These are phyloP conservation scores for Alcis repandata DNA, from an alignment of 2,888 invertebrate genomes.

Conservation along the genomic window DNA sequence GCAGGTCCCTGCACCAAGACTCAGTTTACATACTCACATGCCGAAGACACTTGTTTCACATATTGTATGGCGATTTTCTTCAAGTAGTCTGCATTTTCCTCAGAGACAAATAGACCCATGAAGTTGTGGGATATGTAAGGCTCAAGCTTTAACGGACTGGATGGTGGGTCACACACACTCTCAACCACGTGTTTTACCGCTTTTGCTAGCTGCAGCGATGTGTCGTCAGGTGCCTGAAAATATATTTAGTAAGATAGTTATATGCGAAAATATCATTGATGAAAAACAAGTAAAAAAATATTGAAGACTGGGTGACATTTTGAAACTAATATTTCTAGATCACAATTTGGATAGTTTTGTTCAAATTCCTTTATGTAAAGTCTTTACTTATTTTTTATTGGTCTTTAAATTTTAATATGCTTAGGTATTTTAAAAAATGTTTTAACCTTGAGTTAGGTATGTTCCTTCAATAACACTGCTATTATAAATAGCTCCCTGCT, in stretches of 20 bases:
- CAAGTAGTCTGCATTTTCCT: constrained; percentile 93
- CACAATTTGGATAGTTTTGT: no score
- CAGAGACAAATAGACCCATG: constrained; percentile 95
- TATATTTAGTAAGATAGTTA: background rate
- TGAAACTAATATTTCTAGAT: no score
- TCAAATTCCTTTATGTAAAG: no score
- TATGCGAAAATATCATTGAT: background rate
- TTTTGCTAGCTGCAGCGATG: constrained; percentile 89
- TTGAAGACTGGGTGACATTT: no score
- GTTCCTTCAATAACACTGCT: no score
- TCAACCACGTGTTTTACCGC: constrained; percentile 92
- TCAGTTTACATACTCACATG: constrained; percentile 85
- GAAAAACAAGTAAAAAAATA: no score
- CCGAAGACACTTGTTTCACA: constrained; percentile 92
- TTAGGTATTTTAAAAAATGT: no score
- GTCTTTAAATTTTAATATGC: no score
- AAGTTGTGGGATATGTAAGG: constrained; percentile 95
- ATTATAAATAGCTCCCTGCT: no score
- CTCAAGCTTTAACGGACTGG: constrained; percentile 90
- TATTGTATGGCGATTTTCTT: constrained; percentile 93
- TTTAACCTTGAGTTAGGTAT: no score
- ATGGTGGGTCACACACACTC: constrained; percentile 88
- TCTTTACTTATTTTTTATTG: no score
- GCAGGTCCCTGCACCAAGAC: no score
- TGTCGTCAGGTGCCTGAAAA: constrained; percentile 91